Evolutionary conservation across 2,113 vertebrate species (phyloP), one percentile per base, ranked within the genome.

Genomic region (Cinclus mexicanus): DNA sequence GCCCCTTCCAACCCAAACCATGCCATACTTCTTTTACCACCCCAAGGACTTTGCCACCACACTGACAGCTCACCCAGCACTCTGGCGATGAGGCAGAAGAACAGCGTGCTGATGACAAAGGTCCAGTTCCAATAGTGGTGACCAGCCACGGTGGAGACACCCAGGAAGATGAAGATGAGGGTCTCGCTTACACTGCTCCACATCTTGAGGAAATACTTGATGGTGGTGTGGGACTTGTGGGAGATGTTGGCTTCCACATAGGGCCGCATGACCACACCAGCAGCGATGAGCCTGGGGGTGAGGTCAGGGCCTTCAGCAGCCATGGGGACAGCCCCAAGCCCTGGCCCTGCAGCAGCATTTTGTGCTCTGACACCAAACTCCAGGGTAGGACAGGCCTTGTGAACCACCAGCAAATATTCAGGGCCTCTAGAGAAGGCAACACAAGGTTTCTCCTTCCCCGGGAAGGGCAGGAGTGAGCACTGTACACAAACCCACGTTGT

Each of bases 161-260:
- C 99, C 16, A 99, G 98, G 95, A 99, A 99, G 96, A 99, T 99
- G 97, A 99, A 99, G 97, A 99, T 99, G 44, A 99, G 98, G 4
- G 99, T 99, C 96, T 99, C 99, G 0, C 99, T 99, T 93, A 99
- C 99, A 1, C 99, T 99, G 98, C 99, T 99, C 99, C 98, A 99
- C 99, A 99, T 99, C 98, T 99, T 99, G 87, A 99, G 97, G 97
- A 99, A 99, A 83, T 99, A 99, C 78, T 99, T 99, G 98, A 99
- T 99, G 97, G 99, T 99, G 67, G 99, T 99, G 98, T 99, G 99
- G 33, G 99, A 99, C 93, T 99, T 99, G 97, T 99, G 99, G 71
- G 99, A 99, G 96, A 99, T 99, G 96, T 99, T 99, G 92, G 99
- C 99, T 95, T 99, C 99, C 97, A 99, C 99, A 0, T 99, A 99